phyloP scores from a whole-genome alignment of 2,888 invertebrate species.

The Exocentrus adspersus region DNA sequence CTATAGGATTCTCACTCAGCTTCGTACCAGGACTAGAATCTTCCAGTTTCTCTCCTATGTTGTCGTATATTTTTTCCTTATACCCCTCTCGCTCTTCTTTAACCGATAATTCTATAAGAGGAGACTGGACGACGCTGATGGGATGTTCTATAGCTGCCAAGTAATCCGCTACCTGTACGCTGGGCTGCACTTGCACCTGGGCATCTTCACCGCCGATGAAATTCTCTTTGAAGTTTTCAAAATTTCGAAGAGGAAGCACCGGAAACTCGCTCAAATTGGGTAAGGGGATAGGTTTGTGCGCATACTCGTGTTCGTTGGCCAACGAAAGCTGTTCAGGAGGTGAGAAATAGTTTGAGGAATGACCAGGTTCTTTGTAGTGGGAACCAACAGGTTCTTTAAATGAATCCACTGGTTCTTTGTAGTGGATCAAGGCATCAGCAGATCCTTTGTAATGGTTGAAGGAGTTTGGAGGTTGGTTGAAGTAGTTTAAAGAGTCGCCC shows the following conservation, averaged over 20 bases:
- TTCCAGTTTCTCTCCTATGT: slow-evolving; percentile 3
- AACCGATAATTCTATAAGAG: slow-evolving; percentile 71
- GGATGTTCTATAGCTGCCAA: slow-evolving; percentile 79
- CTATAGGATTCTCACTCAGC: slow-evolving; percentile 60
- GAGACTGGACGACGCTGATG: slow-evolving; percentile 75
- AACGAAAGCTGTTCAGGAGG: slow-evolving; percentile 52
- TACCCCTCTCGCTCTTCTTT: slow-evolving; percentile 36
- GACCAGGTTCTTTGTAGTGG: too few species aligned
- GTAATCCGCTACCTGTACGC: slow-evolving; percentile 75
- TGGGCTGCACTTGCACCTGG: slow-evolving; percentile 69
- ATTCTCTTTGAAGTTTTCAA: slow-evolving; percentile 68
- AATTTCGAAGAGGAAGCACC: slow-evolving; percentile 63
- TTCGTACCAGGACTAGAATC: background rate
- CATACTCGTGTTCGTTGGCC: slow-evolving; percentile 45
- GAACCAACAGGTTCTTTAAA: too few species aligned
- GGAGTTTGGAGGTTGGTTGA: too few species aligned
- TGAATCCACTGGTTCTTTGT: too few species aligned
- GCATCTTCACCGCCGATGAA: slow-evolving; percentile 37
- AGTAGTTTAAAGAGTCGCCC: slow-evolving; percentile 54
- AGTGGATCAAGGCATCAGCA: too few species aligned
- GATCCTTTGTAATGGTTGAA: too few species aligned
- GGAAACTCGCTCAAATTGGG: slow-evolving; percentile 70
- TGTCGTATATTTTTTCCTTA: background rate
- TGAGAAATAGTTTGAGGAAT: slow-evolving; percentile 50
- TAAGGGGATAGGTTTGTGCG: slow-evolving; percentile 66